Evolutionary conservation across 2,888 invertebrate genomes (phyloP).

Genomic region (Pogonocherus hispidulus): DNA sequence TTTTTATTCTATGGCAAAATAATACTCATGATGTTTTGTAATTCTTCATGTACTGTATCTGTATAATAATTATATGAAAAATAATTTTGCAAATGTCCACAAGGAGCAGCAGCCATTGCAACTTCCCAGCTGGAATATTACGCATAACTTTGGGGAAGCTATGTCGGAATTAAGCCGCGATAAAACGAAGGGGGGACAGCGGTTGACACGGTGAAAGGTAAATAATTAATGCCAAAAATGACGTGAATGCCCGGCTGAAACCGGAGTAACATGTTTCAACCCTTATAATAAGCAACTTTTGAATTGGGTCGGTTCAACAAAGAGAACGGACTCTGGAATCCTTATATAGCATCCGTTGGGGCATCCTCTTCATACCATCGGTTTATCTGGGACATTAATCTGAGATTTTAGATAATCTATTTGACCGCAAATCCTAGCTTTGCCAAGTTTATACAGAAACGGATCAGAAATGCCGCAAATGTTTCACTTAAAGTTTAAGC

Average conservation of each 20-base stretch:
- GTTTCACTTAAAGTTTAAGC: not conserved
- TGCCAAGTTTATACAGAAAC: conserved; percentile 12
- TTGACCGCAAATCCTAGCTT: conserved; percentile 2
- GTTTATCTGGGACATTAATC: conserved; percentile 32
- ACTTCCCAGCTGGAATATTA: not conserved
- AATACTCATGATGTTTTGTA: too few species aligned
- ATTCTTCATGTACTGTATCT: too few species aligned
- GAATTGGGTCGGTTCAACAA: conserved; percentile 24
- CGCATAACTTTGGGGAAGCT: not conserved
- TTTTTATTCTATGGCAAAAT: too few species aligned
- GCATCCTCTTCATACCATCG: conserved; percentile 1
- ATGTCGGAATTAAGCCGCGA: not conserved
- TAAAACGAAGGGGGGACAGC: not conserved
- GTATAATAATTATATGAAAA: too few species aligned
- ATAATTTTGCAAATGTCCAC: too few species aligned
- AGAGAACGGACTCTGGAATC: conserved; percentile 25
- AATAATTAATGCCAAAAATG: conserved; percentile 26
- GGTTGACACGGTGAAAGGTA: conserved; percentile 15
- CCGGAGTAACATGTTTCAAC: conserved; percentile 24
- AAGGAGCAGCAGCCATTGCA: too few species aligned
- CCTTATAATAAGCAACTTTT: conserved; percentile 28
- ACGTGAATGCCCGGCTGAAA: conserved; percentile 14
- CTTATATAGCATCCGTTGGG: conserved; percentile 10
- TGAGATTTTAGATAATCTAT: conserved; percentile 26
- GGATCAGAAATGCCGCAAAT: conserved; percentile 15